Percentiles rank a stretch among this genome's conserved stretches.
Conservation (phyloP, 2,797 vertebrate genomes). For the Leptodactylus fallax region DNA sequence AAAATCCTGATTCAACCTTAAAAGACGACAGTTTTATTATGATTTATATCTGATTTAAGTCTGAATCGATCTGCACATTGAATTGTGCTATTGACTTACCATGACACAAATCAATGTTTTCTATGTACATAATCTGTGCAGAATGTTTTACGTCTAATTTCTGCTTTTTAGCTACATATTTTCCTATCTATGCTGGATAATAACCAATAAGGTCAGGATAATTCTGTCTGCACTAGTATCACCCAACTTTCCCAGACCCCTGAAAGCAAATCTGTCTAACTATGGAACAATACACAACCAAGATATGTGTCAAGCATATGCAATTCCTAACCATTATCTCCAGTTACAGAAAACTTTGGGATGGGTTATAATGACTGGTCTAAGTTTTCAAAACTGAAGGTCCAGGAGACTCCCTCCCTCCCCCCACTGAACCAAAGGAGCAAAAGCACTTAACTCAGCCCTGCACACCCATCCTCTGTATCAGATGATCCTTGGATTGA, state of each 20-base stretch:
- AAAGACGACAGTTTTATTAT: background rate
- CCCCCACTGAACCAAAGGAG: no score
- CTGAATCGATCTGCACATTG: background rate
- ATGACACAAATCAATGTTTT: background rate
- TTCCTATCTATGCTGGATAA: background rate
- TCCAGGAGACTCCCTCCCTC: no score
- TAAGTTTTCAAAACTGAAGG: no score
- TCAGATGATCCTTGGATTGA: no score
- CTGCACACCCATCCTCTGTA: no score
- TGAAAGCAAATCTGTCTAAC: background rate
- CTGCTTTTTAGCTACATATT: background rate
- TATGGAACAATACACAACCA: background rate
- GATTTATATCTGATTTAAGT: background rate
- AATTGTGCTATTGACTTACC: background rate
- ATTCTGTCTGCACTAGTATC: background rate
- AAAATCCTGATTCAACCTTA: slow-evolving; percentile 94
- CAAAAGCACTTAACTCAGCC: no score
- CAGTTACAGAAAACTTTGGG: no score
- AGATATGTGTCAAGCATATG: background rate
- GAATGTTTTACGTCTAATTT: background rate
- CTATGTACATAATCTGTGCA: background rate
- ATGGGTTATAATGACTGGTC: no score
- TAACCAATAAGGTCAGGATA: background rate
- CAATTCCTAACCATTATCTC: no score
- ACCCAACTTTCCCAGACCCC: background rate